Conservation (phyloP, 2,113 vertebrate species). For the Struthio camelus region DNA sequence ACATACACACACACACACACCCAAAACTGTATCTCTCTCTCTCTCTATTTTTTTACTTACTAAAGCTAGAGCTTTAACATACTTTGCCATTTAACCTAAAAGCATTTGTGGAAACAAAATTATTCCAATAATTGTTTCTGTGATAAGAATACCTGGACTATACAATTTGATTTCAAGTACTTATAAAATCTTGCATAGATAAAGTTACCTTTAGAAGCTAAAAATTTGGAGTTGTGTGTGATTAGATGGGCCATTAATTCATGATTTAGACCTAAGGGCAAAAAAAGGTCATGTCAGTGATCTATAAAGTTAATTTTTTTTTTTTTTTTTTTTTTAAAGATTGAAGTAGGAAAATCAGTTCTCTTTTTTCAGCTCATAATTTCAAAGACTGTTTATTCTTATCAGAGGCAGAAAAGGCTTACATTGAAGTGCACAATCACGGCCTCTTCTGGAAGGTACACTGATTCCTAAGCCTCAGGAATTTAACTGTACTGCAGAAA, state of each 20-base stretch:
- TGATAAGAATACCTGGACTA: background rate
- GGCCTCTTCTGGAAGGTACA: background rate
- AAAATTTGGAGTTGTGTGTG: no score
- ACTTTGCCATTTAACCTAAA: background rate
- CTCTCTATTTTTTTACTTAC: background rate
- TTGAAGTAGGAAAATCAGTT: background rate
- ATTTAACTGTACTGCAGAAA: background rate
- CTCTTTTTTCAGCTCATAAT: background rate
- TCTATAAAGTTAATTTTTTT: accelerated
- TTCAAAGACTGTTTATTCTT: background rate
- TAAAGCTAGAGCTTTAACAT: background rate
- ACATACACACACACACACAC: no score
- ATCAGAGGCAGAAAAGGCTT: background rate
- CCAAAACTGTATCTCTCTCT: no score
- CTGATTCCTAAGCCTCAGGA: background rate
- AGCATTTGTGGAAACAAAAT: background rate
- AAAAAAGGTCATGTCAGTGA: background rate
- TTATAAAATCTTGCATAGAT: background rate
- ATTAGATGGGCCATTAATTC: background rate
- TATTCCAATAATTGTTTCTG: background rate
- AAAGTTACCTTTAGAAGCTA: background rate
- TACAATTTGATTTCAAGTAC: background rate
- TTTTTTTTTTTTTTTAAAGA: no score
- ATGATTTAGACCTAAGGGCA: background rate
- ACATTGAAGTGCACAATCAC: background rate